Percentiles rank a stretch among this genome's conserved stretches.
Evolutionary conservation across 2,797 vertebrate genomes (phyloP).

Genomic region (Cyprinella venusta): DNA sequence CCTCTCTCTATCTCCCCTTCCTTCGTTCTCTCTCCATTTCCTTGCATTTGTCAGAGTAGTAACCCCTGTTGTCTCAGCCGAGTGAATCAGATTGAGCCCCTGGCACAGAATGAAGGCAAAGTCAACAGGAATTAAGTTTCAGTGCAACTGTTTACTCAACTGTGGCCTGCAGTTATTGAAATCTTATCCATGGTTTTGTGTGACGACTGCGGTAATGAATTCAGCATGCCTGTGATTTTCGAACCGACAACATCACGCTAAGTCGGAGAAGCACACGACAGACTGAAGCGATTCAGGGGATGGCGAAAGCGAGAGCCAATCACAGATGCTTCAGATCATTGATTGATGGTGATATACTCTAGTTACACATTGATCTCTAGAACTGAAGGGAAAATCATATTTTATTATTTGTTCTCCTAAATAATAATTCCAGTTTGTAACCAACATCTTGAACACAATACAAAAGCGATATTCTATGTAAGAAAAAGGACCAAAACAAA

Average conservation of each 20-base stretch:
- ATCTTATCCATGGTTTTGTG: conserved; percentile 99
- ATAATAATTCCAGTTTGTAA: conserved; percentile 9
- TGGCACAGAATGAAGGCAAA: conserved; percentile 97
- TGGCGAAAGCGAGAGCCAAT: conserved; percentile 16
- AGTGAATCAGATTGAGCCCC: conserved; percentile 93
- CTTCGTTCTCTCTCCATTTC: conserved; percentile 77
- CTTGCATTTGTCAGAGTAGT: conserved; percentile 93
- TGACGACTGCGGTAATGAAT: conserved; percentile 98
- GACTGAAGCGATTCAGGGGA: conserved; percentile 31
- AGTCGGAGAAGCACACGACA: conserved; percentile 74
- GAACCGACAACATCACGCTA: conserved; percentile 85
- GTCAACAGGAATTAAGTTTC: conserved; percentile 99
- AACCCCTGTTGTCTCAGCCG: conserved; percentile 94
- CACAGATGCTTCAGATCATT: conserved; percentile 19
- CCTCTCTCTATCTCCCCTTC: conserved; percentile 75
- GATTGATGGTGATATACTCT: conserved; percentile 37
- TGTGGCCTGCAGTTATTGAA: conserved; percentile 99
- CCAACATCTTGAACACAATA: conserved; percentile 1
- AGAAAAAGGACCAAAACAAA: conserved; percentile 20
- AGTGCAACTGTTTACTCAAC: conserved; percentile 99
- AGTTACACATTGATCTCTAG: conserved; percentile 18
- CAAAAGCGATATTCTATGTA: background rate
- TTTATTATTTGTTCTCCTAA: background rate
- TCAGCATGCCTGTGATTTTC: conserved; percentile 95
- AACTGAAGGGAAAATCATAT: background rate